Base-by-base conservation (phyloP, 2,888 invertebrate species). In the Aspidiotus rigidus region DNA sequence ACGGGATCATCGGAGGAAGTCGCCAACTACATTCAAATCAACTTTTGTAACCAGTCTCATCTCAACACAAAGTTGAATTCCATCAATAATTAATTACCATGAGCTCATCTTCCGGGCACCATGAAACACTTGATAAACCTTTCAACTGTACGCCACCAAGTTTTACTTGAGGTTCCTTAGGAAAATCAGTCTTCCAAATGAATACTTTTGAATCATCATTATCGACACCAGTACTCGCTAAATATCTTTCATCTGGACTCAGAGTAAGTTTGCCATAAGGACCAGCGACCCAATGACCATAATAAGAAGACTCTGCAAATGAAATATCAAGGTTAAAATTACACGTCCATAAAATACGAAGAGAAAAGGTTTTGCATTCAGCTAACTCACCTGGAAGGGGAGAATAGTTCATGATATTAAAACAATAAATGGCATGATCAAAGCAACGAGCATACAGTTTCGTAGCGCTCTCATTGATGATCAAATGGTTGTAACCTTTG, bases 221-320 rank as follows among this genome's bases (percentile, higher is more conserved):
- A 74, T 93, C 93, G 49, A 49, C 6, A 28, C 28, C 28, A n/a
- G 94, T 94, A 77, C 91, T 91, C 0, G 91, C 81, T 40, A 95
- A 79, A 78, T 90, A 94, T 72, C 81, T 80, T 7, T 89, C 87
- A 78, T 93, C 91, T 0, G 87, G 85, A 76, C 90, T 91, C 42
- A 94, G 80, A 72, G 86, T 83, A 0, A 89, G 84, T 78, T 92
- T 93, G 49, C 94, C 87, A 78, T 90, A 94, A 79, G 90, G 93
- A 0, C 90, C 87, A 69, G 84, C 83, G 77, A 87, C 89, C 74
- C 86, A 83, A 77, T 92, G 87, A 0, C 94, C 94, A 71, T 77
- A 77, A 76, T 76, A 80, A 70, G 76, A 76, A 41, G 77, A 76
- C 73, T 79, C 79, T 83, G 76, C 44, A 70, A 73, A 69, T 66